These are phyloP conservation scores for Corythornis cristatus DNA, from an alignment of 2,113 vertebrate species.

Conservation along the genomic window DNA sequence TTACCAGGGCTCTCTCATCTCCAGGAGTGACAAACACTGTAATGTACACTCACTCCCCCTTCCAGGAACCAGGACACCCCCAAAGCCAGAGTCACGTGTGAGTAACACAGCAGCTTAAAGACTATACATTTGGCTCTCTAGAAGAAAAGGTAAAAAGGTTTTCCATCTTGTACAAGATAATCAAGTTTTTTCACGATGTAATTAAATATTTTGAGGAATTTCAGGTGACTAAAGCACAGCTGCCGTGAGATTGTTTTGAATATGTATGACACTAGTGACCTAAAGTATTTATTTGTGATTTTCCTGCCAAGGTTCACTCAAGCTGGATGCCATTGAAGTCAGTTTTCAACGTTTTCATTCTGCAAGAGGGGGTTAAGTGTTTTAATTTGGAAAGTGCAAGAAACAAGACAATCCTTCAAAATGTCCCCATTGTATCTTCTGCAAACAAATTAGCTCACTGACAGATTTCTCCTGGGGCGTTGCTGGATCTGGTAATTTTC, in stretches of 20 bases:
- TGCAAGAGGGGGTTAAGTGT: background rate
- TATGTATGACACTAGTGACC: background rate
- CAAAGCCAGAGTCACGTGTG: background rate
- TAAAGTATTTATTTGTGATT: background rate
- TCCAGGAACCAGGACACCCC: background rate
- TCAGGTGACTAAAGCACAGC: background rate
- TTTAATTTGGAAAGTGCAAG: background rate
- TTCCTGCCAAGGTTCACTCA: background rate
- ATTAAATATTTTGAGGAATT: background rate
- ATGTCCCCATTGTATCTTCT: background rate
- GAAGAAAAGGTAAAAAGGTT: background rate
- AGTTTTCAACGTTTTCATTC: background rate
- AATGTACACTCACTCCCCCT: background rate
- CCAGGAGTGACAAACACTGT: background rate
- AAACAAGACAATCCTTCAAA: background rate
- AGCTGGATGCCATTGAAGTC: background rate
- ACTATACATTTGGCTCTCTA: background rate
- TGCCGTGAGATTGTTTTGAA: background rate
- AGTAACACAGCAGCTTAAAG: background rate
- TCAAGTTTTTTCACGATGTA: too few relatives aligned
- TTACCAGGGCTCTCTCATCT: background rate
- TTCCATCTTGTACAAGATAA: background rate
- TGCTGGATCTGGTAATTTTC: background rate
- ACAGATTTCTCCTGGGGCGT: background rate
- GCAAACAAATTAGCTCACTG: conserved; percentile 10